These are phyloP conservation scores for Diabrotica virgifera DNA, from an alignment of 1,140 invertebrate species.

Conservation along the genomic window DNA sequence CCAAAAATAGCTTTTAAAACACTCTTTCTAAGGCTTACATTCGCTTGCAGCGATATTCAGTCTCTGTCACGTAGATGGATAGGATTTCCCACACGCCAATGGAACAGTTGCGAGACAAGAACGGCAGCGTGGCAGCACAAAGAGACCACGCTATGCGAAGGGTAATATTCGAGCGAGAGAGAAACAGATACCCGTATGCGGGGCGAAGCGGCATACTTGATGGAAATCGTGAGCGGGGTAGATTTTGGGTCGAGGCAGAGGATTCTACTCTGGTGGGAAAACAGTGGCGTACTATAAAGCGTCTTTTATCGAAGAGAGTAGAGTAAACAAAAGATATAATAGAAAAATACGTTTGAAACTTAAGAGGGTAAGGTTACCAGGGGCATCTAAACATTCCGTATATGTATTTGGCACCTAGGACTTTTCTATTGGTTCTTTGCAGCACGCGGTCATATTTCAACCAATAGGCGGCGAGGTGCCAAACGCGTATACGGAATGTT, in stretches of 20 bases:
- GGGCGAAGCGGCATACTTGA: not conserved
- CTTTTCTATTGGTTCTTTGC: no score
- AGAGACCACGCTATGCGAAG: slow-evolving; percentile 10
- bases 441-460: no score
- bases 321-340: not conserved
- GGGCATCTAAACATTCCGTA: no score
- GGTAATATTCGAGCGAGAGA: slow-evolving; percentile 5
- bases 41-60: slow-evolving; percentile 5
- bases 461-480: no score
- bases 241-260: not conserved
- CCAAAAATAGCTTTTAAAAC: not conserved
- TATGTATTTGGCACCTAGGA: no score
- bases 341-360: not conserved
- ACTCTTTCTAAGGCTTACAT: not conserved
- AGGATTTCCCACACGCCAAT: slow-evolving; percentile 11
- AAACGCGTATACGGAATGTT: no score
- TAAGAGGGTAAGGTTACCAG: no score
- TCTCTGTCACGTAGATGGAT: slow-evolving; percentile 9
- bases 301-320: not conserved
- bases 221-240: not conserved
- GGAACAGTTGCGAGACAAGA: slow-evolving; percentile 17
- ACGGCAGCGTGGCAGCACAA: slow-evolving; percentile 12
- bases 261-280: slow-evolving; percentile 7
- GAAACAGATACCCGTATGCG: slow-evolving; percentile 6
- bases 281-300: slow-evolving; percentile 10